A percentile compares a stretch with the other conserved stretches of the same genome.
Evolutionary conservation across 2,888 invertebrate species (phyloP).

Genomic region (Lordiphosa andalusiaca): DNA sequence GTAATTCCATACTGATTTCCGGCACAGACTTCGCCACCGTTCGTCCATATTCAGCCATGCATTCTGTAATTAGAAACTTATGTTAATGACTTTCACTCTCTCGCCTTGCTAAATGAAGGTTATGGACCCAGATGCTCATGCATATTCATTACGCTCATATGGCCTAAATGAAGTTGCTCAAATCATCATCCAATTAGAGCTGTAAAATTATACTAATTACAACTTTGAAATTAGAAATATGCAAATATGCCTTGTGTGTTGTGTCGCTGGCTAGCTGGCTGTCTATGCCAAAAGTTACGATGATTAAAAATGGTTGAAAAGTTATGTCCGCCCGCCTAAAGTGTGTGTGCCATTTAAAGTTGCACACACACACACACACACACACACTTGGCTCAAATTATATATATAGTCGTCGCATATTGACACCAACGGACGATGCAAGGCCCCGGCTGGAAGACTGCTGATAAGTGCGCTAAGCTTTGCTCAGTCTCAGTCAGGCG

Average conservation of each 20-base stretch:
- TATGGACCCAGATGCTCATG: conserved; percentile 35
- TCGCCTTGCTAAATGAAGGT: conserved; percentile 47
- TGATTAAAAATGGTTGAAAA: conserved; percentile 63
- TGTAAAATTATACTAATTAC: conserved; percentile 74
- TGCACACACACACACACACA: conserved; percentile 70
- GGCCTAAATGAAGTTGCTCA: conserved; percentile 62
- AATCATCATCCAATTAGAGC: conserved; percentile 74
- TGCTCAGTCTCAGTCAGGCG: conserved; percentile 26
- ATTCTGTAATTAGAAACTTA: conserved; percentile 55
- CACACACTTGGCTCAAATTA: conserved; percentile 71
- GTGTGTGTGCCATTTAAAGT: conserved; percentile 39
- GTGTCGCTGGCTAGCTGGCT: conserved; percentile 1
- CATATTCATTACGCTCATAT: conserved; percentile 43
- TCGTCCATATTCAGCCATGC: conserved; percentile 2
- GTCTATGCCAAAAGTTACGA: conserved; percentile 50
- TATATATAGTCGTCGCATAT: conserved; percentile 38
- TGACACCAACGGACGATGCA: conserved; percentile 59
- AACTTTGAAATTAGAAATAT: conserved; percentile 75
- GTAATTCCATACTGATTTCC: no score
- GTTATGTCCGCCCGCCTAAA: conserved; percentile 24
- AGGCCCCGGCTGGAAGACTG: conserved; percentile 55
- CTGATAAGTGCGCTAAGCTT: conserved; percentile 65
- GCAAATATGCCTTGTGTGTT: conserved; percentile 46
- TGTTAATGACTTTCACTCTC: conserved; percentile 69
- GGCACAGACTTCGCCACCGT: no score